Evolutionary conservation across 1,140 invertebrate genomes (phyloP).

Genomic region (Homarus americanus): DNA sequence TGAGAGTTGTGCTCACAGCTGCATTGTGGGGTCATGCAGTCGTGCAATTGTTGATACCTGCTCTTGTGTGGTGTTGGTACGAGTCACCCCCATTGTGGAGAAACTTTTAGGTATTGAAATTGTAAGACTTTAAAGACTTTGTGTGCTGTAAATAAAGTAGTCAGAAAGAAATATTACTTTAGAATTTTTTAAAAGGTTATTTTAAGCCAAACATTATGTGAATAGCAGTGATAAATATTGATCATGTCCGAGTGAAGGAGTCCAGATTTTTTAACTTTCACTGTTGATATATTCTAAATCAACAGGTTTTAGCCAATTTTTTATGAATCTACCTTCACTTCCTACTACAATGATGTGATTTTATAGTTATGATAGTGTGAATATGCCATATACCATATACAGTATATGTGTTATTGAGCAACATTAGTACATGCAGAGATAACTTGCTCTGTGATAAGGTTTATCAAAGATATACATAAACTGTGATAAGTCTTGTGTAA

Average conservation of each 20-base stretch:
- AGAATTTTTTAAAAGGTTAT: constrained; percentile 16
- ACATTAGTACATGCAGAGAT: constrained; percentile 59
- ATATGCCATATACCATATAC: constrained; percentile 38
- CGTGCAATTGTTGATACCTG: constrained; percentile 27
- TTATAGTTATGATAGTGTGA: constrained; percentile 9
- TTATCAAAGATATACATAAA: constrained; percentile 71
- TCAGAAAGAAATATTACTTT: constrained; percentile 18
- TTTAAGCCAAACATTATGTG: constrained; percentile 18
- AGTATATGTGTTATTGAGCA: constrained; percentile 21
- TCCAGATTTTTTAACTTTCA: constrained; percentile 46
- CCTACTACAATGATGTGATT: constrained; percentile 38
- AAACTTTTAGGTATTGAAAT: constrained; percentile 51
- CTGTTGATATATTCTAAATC: constrained; percentile 32
- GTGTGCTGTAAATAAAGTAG: constrained; percentile 6
- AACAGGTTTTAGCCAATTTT: constrained; percentile 20
- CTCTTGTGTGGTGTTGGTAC: constrained; percentile 43
- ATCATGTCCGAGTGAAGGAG: constrained; percentile 17
- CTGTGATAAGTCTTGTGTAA: constrained; percentile 64
- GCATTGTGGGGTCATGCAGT: constrained; percentile 39
- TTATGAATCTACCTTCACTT: constrained; percentile 23
- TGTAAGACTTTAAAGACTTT: constrained; percentile 21
- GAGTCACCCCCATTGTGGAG: constrained; percentile 37
- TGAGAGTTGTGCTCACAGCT: constrained; percentile 47
- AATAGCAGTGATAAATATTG: not conserved
- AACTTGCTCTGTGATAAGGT: constrained; percentile 69